Evolutionary conservation across 1,140 invertebrate genomes (phyloP), one percentile per base, ranked within the genome.

Genomic region (Drosophila tsacasi): DNA sequence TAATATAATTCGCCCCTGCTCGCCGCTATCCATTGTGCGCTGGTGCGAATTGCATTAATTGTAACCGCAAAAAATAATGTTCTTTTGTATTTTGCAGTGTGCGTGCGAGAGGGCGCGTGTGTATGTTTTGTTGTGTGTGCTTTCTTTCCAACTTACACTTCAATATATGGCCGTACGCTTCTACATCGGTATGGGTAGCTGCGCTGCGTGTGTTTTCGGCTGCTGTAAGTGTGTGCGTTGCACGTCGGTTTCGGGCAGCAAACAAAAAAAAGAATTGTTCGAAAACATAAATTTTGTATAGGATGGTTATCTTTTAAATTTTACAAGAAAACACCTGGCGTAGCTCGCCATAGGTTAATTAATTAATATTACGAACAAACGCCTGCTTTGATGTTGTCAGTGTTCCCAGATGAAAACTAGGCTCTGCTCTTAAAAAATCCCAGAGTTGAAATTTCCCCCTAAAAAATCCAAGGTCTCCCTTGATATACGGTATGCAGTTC

Each of bases 211-310:
- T 49, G 46, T 35, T 54, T 57, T 63, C 42, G 32, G 19, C n/a
- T 55, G 47, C 47, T 50, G 25, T 55, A 4, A 10, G 5, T 32
- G 67, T 66, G 68, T 57, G 50, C 19, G 62, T 37, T 66, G 61
- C 67, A 46, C 67, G 61, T 66, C 50, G 49, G 49, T 68, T 19
- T 66, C 4, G 47, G 32, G 23, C n/a, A 39, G 67, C 62, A 63
- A 71, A 27, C 47, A 49, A 49, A 47, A 23, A 49, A 25, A 10
- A n/a, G 47, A 49, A 49, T 10, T 49, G n/a, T 9, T 49, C 47
- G 15, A 9, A 68, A 66, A 71, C 32, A 55, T 67, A 47, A 55
- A 55, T 55, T 55, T 47, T 39, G 32, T 47, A 12, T 27, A 12
- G 19, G 5, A n/a, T 47, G 7, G 9, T 46, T 21, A 68, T 13